Percentiles rank a stretch among this genome's conserved stretches.
These are phyloP conservation scores for Uria lomvia DNA, from an alignment of 2,113 vertebrate species.

Conservation along the genomic window DNA sequence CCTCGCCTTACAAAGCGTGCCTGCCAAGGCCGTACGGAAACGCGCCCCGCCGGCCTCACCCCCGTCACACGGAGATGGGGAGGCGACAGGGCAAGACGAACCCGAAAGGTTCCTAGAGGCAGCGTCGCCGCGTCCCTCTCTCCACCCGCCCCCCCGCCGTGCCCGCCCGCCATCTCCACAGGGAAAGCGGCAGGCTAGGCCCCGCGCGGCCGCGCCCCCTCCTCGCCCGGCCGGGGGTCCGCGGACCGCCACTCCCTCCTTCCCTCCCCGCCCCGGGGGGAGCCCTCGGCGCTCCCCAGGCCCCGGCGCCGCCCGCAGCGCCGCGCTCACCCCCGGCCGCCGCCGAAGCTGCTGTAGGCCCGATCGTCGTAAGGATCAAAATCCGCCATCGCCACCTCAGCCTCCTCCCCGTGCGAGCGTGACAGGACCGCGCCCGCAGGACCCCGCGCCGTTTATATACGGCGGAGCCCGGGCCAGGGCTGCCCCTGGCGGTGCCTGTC, in stretches of 20 bases:
- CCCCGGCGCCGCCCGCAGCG: not conserved
- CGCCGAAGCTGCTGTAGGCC: conserved; percentile 93
- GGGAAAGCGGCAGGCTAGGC: not conserved
- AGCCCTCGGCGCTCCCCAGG: not conserved
- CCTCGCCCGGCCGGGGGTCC: not conserved
- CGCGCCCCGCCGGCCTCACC: not conserved
- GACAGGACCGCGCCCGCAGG: conserved; percentile 79
- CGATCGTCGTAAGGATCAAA: conserved; percentile 92
- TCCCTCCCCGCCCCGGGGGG: not conserved
- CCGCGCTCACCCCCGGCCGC: conserved; percentile 87
- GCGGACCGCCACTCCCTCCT: not conserved
- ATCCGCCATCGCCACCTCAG: conserved; percentile 93
- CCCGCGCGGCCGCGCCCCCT: not conserved
- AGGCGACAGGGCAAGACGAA: not conserved
- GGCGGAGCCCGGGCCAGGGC: conserved; percentile 63
- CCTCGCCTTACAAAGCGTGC: not conserved
- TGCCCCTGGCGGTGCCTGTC: conserved; percentile 81
- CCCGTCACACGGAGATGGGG: too few species aligned
- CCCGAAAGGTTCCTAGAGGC: not conserved
- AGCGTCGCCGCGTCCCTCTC: not conserved
- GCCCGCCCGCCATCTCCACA: not conserved
- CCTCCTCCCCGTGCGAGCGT: conserved; percentile 79
- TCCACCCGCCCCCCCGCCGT: not conserved
- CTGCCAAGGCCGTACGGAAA: not conserved
- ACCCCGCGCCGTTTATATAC: conserved; percentile 59